These are phyloP conservation scores for Hipposideros armiger DNA, from an alignment of 2,113 vertebrate genomes.

Conservation along the genomic window DNA sequence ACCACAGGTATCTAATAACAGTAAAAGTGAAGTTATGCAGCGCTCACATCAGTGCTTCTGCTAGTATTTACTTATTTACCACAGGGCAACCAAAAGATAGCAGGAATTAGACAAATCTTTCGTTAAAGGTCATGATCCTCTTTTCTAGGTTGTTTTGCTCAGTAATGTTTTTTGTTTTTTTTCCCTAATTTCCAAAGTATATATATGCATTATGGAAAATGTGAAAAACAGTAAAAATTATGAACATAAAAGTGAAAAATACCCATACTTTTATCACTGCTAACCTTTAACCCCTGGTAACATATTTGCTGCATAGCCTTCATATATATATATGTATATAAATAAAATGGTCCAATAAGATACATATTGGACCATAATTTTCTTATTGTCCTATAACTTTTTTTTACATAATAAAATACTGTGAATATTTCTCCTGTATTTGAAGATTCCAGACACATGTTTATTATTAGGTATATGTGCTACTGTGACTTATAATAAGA, in stretches of 20 bases:
- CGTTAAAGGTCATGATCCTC: not conserved
- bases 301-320: not conserved
- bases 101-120: not conserved
- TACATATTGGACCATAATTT: not conserved
- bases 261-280: not conserved
- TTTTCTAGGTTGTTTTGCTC: slow-evolving; percentile 24
- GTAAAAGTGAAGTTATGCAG: not conserved
- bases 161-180: not conserved
- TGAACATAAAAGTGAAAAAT: not conserved
- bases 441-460: not conserved
- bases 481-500: not conserved
- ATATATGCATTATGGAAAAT: not conserved
- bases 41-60: not conserved
- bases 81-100: not conserved
- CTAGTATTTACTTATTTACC: not conserved
- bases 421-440: not conserved
- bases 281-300: not conserved
- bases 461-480: not conserved
- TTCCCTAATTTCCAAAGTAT: not conserved
- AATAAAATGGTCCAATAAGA: not conserved
- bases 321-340: not conserved
- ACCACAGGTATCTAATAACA: not conserved
- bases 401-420: not conserved
- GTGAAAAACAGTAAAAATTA: not conserved
- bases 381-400: not conserved